Evolutionary conservation across 1,140 invertebrate species (phyloP).

Genomic region (Lordiphosa clarofinis): DNA sequence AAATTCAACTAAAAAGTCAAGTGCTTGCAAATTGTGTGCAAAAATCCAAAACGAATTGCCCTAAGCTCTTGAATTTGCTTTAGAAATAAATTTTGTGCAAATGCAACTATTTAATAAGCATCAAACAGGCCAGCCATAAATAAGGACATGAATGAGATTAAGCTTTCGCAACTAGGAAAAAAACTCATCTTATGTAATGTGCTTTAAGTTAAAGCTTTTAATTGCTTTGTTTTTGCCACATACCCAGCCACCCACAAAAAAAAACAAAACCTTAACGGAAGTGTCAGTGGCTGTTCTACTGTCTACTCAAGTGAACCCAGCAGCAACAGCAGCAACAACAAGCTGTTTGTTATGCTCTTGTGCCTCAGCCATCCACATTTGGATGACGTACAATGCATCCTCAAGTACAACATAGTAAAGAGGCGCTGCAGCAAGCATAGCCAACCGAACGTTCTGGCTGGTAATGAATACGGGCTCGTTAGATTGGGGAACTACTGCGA

Average conservation of each 20-base stretch:
- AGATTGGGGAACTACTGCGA: constrained; percentile 17
- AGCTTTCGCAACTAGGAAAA: constrained; percentile 5
- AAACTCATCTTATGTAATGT: constrained; percentile 13
- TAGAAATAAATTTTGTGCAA: constrained; percentile 52
- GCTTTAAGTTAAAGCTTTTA: constrained; percentile 62
- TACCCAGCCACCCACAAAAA: constrained; percentile 15
- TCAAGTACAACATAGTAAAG: constrained; percentile 20
- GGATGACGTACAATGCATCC: constrained; percentile 19
- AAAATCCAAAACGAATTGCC: constrained; percentile 55
- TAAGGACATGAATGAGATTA: constrained; percentile 44
- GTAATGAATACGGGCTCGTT: constrained; percentile 65
- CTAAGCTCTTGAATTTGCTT: constrained; percentile 19
- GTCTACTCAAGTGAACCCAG: constrained; percentile 56
- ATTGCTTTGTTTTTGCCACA: constrained; percentile 66
- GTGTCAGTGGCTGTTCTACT: constrained; percentile 64
- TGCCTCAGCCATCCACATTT: constrained; percentile 27
- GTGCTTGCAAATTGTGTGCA: constrained; percentile 35
- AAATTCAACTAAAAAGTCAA: constrained; percentile 32
- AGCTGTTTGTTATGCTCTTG: constrained; percentile 62
- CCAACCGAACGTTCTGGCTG: constrained; percentile 11
- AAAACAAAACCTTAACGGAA: constrained; percentile 67
- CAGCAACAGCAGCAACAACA: constrained; percentile 44
- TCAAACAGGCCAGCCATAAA: constrained; percentile 58
- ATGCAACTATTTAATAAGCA: constrained; percentile 74
- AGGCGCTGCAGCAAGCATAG: constrained; percentile 1